Conservation (phyloP, 2,888 invertebrate genomes). For the Hanleya hanleyi region DNA sequence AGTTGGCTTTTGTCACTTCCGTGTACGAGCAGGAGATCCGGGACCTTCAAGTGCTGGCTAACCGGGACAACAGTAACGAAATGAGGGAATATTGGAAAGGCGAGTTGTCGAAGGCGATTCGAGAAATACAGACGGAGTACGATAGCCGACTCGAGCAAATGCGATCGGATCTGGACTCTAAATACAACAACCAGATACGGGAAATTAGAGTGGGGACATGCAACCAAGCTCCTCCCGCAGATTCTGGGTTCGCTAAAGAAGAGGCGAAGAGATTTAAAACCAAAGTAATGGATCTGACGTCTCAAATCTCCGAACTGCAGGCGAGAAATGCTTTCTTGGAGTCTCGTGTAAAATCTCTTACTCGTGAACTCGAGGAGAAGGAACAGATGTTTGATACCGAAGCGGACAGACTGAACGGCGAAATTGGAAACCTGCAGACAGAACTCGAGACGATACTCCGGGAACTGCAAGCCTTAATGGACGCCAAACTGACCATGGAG, state of each 20-base stretch:
- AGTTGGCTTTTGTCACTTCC: constrained; percentile 72
- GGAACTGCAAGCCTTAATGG: constrained; percentile 62
- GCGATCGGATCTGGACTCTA: constrained; percentile 72
- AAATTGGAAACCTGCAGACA: constrained; percentile 30
- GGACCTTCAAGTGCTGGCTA: constrained; percentile 71
- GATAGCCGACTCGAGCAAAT: constrained; percentile 72
- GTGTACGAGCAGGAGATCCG: constrained; percentile 68
- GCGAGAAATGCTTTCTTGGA: constrained; percentile 19
- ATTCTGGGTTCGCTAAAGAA: constrained; percentile 71
- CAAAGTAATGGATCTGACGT: constrained; percentile 37
- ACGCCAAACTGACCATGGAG: constrained; percentile 75
- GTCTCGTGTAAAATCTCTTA: not conserved
- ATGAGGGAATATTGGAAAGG: constrained; percentile 75
- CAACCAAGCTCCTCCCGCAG: constrained; percentile 70
- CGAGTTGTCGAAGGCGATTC: constrained; percentile 73
- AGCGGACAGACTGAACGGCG: constrained; percentile 3
- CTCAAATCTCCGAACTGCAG: constrained; percentile 40
- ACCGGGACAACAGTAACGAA: constrained; percentile 74
- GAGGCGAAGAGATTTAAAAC: constrained; percentile 73
- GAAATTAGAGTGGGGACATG: constrained; percentile 73
- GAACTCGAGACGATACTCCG: constrained; percentile 44
- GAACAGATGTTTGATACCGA: constrained; percentile 33
- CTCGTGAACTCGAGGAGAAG: constrained; percentile 13
- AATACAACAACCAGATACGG: constrained; percentile 74
- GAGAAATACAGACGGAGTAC: constrained; percentile 74